phyloP scores from a whole-genome alignment of 2,113 vertebrate species.

The Platysteira castanea region DNA sequence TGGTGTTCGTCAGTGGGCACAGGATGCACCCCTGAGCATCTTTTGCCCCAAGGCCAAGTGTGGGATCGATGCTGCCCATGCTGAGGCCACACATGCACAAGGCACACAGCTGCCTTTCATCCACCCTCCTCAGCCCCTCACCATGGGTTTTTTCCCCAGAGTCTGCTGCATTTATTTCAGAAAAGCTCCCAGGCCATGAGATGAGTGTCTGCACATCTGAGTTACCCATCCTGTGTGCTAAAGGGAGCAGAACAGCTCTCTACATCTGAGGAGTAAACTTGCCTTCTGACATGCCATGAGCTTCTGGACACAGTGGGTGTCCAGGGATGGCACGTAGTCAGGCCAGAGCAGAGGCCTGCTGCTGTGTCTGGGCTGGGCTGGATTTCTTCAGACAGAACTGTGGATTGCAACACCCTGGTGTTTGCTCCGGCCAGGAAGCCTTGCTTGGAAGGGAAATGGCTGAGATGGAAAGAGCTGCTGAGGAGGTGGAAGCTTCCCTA shows the following conservation, averaged over 20 bases:
- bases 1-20: neutral
- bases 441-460: neutral
- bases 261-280: neutral
- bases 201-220: neutral
- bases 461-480: neutral
- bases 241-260: neutral
- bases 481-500: neutral
- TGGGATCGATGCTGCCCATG: neutral
- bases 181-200: neutral
- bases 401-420: conserved; percentile 21
- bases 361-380: conserved; percentile 10
- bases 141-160: neutral
- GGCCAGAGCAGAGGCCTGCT: neutral
- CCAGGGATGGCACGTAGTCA: neutral
- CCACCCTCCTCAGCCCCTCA: neutral
- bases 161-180: neutral
- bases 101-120: neutral
- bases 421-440: neutral
- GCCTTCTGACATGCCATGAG: neutral
- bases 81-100: neutral
- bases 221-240: neutral
- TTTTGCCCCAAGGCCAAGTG: rapidly evolving
- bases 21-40: neutral
- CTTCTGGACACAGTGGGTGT: neutral
- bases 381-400: conserved; percentile 1